A percentile compares a stretch with the other conserved stretches of the same genome.
These are phyloP conservation scores for Noctilio leporinus DNA, from an alignment of 2,113 vertebrate genomes.

Conservation along the genomic window DNA sequence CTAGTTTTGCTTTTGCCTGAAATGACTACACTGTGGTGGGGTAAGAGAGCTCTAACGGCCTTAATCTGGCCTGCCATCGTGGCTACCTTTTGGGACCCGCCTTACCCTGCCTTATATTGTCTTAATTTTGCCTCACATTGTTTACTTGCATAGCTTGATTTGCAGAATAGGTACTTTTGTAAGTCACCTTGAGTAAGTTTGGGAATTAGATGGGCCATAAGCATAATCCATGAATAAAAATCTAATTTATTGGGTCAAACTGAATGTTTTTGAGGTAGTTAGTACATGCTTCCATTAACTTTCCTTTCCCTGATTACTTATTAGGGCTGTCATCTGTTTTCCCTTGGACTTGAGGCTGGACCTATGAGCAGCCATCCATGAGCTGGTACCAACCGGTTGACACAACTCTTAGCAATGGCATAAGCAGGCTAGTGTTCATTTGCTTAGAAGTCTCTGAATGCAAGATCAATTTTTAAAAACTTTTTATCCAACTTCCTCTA, in stretches of 20 bases:
- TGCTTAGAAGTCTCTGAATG: neutral
- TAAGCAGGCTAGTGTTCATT: neutral
- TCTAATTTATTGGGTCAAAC: neutral
- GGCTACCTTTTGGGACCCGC: neutral
- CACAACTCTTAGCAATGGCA: neutral
- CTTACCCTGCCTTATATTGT: neutral
- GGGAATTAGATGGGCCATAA: neutral
- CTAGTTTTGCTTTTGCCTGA: neutral
- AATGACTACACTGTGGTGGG: neutral
- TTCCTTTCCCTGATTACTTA: neutral
- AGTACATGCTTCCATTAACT: neutral
- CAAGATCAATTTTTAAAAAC: neutral
- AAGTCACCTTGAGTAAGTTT: neutral
- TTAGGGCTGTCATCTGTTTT: neutral
- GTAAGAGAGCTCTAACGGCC: neutral
- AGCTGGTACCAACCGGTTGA: neutral
- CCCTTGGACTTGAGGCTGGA: neutral
- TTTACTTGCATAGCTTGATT: neutral
- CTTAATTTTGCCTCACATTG: neutral
- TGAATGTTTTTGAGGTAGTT: neutral
- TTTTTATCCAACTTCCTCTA: neutral
- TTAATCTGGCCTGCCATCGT: neutral
- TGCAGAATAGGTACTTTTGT: neutral
- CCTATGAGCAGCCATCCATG: neutral
- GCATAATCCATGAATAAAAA: neutral